Base-by-base conservation (phyloP, 2,113 vertebrate genomes). In the Acanthochromis polyacanthus region DNA sequence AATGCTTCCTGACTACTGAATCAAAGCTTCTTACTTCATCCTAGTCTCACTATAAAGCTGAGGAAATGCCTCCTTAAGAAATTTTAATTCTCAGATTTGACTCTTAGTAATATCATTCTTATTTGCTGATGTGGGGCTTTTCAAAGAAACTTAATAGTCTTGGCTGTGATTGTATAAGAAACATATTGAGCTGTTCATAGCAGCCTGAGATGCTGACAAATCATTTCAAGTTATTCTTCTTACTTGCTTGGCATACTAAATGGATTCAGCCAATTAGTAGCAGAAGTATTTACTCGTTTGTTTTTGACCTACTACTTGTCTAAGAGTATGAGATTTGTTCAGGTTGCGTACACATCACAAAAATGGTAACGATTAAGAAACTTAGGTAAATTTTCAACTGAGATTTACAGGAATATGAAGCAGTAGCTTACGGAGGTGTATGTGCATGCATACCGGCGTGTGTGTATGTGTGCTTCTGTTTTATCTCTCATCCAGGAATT, bases 401-500 rank as follows among this genome's bases (percentile, higher is more conserved):
- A 66, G 12, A 56, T 62, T 15, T 22, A 5, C 8, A 57, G 12
- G 10, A 57, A 30, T 43, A 76, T 68, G 46, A 43, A 50, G 43
- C 30, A 51, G 20, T 11, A 60, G 22, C 65, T 61, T 43, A 23
- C 15, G 38, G 7, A 8, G 1, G 25, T 46, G 48, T 50, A 32
- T 40, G 48, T 50, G 28, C 59, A 28, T 56, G 15, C n/a, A 38
- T 23, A 46, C 22, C 1, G 46, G 5, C 40, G n/a, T 74, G 56
- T 67, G 25, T 16, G 30, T 16, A 11, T 50, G 30, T 40, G 25
- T 52, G 43, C 75, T 36, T 30, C 23, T 15, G 40, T 36, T 67
- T 55, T 78, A 50, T 48, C 25, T 19, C 32, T 10, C 61, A 75
- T 62, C 58, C 57, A 71, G 28, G 61, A 75, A 58, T 68, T 52